These are phyloP conservation scores for Empis stercorea DNA, from an alignment of 2,888 invertebrate species.

Conservation along the genomic window DNA sequence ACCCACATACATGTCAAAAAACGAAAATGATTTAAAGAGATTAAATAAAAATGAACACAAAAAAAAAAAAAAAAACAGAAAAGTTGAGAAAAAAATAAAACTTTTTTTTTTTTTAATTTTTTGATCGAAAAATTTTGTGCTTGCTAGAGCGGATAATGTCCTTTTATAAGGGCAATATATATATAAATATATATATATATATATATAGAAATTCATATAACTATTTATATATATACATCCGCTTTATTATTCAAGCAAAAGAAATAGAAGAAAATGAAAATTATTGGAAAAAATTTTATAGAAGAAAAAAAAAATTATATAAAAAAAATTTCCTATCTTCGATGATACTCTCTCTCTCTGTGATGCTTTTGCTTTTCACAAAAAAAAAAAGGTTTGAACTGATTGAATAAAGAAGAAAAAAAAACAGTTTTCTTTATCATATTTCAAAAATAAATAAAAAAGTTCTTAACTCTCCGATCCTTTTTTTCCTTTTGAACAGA, in stretches of 20 bases:
- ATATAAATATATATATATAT: neutral
- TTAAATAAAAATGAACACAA: neutral
- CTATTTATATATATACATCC: too few relatives aligned
- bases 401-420: too few relatives aligned
- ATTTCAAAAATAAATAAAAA: too few relatives aligned
- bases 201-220: neutral
- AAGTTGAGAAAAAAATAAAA: neutral
- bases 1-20: neutral
- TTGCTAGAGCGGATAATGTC: slow-evolving; percentile 1
- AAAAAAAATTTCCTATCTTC: too few relatives aligned
- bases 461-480: too few relatives aligned
- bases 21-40: slow-evolving; percentile 1
- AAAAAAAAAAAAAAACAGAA: neutral
- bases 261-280: neutral
- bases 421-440: too few relatives aligned
- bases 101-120: neutral
- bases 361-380: too few relatives aligned
- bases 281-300: neutral
- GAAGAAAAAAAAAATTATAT: neutral
- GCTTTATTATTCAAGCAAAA: neutral
- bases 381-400: too few relatives aligned
- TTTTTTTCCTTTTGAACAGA: too few relatives aligned
- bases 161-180: neutral
- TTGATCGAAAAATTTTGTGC: slow-evolving; percentile 1
- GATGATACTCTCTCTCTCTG: too few relatives aligned